A percentile compares a stretch with the other conserved stretches of the same genome.
Evolutionary conservation across 2,888 invertebrate species (phyloP).

Genomic region (Leptinotarsa peninsularis): DNA sequence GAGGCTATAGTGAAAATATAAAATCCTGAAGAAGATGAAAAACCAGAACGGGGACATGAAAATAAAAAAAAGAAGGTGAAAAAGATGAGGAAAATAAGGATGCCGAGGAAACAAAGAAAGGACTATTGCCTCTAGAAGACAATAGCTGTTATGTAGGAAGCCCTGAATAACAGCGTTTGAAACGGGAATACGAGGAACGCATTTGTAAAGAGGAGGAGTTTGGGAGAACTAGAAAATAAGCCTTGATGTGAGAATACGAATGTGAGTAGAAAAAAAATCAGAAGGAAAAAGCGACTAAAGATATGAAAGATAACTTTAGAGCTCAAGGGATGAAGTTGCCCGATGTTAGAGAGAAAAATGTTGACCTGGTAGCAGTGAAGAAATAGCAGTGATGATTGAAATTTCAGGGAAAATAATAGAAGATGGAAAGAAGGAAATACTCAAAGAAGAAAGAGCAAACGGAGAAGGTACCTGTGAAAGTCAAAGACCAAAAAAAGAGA

Average conservation of each 20-base stretch:
- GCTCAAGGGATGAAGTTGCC: conserved; percentile 89
- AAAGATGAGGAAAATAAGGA: conserved; percentile 60
- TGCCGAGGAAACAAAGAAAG: conserved; percentile 68
- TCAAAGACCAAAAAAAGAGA: no score
- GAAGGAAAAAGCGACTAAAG: conserved; percentile 91
- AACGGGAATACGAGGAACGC: conserved; percentile 84
- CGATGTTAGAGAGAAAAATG: conserved; percentile 74
- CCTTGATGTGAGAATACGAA: conserved; percentile 84
- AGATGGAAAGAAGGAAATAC: no score
- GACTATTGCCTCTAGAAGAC: conserved; percentile 72
- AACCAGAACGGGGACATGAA: conserved; percentile 48
- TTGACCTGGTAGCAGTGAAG: conserved; percentile 76
- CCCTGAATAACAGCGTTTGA: conserved; percentile 84
- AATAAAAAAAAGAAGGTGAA: conserved; percentile 57
- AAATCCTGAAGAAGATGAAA: conserved; percentile 67
- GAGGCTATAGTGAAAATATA: conserved; percentile 64
- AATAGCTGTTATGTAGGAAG: conserved; percentile 92
- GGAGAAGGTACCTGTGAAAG: no score
- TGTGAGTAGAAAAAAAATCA: conserved; percentile 81
- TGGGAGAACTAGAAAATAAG: conserved; percentile 80
- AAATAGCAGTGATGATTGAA: no score
- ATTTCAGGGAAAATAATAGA: no score
- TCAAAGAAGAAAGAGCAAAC: no score
- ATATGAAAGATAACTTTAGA: conserved; percentile 87
- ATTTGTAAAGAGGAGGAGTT: conserved; percentile 86